These are phyloP conservation scores for Anolis carolinensis DNA, from an alignment of 2,113 vertebrate genomes.

Conservation along the genomic window DNA sequence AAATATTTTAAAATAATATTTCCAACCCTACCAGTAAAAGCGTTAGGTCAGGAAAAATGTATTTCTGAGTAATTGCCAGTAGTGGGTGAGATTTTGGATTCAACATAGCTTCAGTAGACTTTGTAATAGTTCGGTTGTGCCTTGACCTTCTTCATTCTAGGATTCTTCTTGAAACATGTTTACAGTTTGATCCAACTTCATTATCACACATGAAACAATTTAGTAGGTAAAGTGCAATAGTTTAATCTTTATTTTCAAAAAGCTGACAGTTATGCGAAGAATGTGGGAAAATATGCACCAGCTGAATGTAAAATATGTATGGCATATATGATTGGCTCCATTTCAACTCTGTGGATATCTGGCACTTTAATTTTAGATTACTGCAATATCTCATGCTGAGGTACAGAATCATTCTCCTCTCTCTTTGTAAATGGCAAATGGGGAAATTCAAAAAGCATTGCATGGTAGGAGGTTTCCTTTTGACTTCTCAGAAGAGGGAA, in stretches of 20 bases:
- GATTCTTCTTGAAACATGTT: no score
- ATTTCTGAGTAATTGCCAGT: no score
- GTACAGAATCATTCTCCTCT: background rate
- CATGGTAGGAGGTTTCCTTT: background rate
- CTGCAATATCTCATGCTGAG: background rate
- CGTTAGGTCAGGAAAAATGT: no score
- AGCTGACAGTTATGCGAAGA: background rate
- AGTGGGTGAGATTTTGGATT: no score
- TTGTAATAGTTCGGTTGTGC: no score
- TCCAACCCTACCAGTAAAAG: no score
- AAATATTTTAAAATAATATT: no score
- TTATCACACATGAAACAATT: background rate
- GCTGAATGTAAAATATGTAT: background rate
- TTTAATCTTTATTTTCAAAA: background rate
- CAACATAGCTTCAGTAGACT: no score
- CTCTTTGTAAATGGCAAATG: background rate
- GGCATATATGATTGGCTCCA: background rate
- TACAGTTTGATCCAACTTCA: background rate
- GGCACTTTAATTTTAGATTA: background rate
- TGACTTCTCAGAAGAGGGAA: background rate
- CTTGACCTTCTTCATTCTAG: no score
- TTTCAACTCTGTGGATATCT: background rate
- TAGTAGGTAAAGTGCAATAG: background rate
- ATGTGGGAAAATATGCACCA: background rate
- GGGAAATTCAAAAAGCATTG: background rate